Conservation (phyloP, 2,888 invertebrate genomes). For the Diarsia rubi region DNA sequence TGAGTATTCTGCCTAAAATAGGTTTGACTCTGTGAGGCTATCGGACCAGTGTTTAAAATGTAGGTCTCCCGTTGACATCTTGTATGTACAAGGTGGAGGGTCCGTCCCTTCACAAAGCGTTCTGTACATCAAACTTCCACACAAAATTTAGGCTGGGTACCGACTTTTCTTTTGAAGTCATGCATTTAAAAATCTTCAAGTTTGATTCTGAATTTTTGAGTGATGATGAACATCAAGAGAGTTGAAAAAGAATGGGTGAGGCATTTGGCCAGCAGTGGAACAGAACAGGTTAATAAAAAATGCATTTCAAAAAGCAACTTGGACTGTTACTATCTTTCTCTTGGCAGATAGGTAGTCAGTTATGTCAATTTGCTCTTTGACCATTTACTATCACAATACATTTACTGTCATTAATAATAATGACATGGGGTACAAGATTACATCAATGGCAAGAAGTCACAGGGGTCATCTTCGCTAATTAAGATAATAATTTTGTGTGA, state of each 20-base stretch:
- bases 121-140: not conserved
- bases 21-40: constrained; percentile 34
- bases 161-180: not conserved
- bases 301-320: not conserved
- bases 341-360: not conserved
- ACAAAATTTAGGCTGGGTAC: not conserved
- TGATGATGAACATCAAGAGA: not conserved
- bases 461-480: constrained; percentile 11
- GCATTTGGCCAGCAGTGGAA: not conserved
- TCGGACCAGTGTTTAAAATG: not conserved
- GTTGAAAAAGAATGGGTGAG: not conserved
- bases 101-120: not conserved
- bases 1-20: constrained; percentile 51
- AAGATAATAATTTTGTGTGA: not conserved
- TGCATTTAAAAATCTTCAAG: not conserved
- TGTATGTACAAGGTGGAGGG: too few relatives aligned
- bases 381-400: not conserved
- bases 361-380: not conserved
- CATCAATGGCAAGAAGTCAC: constrained; percentile 7
- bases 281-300: not conserved
- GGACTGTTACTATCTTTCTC: not conserved
- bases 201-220: not conserved
- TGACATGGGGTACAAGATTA: constrained; percentile 8
- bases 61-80: not conserved
- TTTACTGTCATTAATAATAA: not conserved